Base-by-base conservation (phyloP, 92 coral and sea anemone species). In the Porites lobata region DNA sequence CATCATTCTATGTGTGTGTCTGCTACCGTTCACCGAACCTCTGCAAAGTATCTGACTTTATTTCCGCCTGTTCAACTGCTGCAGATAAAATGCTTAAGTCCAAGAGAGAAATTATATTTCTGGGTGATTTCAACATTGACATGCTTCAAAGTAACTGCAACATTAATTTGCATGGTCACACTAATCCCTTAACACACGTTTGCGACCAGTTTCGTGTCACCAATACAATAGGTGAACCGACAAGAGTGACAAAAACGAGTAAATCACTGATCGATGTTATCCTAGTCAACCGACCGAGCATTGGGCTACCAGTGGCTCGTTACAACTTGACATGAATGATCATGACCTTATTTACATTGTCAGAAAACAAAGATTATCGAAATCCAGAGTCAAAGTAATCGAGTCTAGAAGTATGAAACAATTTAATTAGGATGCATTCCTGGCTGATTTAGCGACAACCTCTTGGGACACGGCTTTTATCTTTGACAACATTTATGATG, bases 21-120 rank as follows among this genome's bases (percentile, higher is more conserved):
- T 86, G 91, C 54, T 91, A 86, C 59, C 86, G 94, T 8, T 91
- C 88, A 26, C 91, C 94, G 24, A 86, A 83, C 54, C 67, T 59
- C 22, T 86, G 91, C 59, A 86, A 62, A 80, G 67, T 76, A 54
- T 22, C 88, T n/a, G 88, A 91, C 76, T 84, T 84, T 79, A 79
- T 88, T 50, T 58, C 87, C 58, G 20, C 92, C 2, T 77, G 91
- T 58, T 13, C 92, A 7, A 21, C 14, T 43, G 87, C 87, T 0
- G 38, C 89, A 11, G 92, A 89, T 47, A 61, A 62, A 32, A 84
- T 57, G 92, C 32, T 76, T 13, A 65, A 17, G 24, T 77, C 80
- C 22, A 63, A 79, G 68, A 68, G 75, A 2, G 89, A 82, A 61
- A 24, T 91, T 17, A 50, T 91, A 8, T 77, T 91, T 20, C 5